Evolutionary conservation across 2,113 vertebrate species (phyloP), one percentile per base, ranked within the genome.

Genomic region (Proterorhinus semilunaris): DNA sequence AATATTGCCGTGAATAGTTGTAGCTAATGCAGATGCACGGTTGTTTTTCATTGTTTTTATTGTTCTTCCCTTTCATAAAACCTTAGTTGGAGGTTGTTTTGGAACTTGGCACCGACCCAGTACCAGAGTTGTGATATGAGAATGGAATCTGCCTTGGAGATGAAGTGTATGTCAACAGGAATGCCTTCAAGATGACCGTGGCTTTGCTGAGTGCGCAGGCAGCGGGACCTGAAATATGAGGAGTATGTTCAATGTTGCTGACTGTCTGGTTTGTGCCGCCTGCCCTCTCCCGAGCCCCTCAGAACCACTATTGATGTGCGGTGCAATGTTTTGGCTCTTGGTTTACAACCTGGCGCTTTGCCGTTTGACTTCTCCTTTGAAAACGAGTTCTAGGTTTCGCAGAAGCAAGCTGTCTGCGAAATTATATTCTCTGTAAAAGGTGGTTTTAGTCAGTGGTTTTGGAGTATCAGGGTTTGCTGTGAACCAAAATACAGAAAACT

Each of bases 191-290:
- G 64, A 83, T 71, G 79, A 36, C 55, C 76, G 83, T 66, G 68
- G 71, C 79, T 86, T 79, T 85, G 81, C 82, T 75, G 79, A 87
- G 66, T 71, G 62, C 75, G 83, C 80, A 80, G 70, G 65, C 67
- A 84, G 79, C 53, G 69, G 68, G 53, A 49, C 74, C 54, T 68
- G 81, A 83, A 82, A 87, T 79, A 81, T 68, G 76, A 84, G 72
- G 83, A 80, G 58, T 51, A 36, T 75, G 76, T 71, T 78, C 74
- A 86, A 86, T 77, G 77, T 73, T 81, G 68, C 86, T 75, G 80
- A 84, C 64, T 62, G 63, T 76, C 62, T 67, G 70, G 57, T 81
- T 86, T 75, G 58, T 21, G 71, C 49, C 49, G 49, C 12, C 61
- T 11, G 66, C 48, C 42, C 65, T 68, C 67, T 50, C 47, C 65